Base-by-base conservation (phyloP, 2,888 invertebrate genomes). In the Antheraea yamamai region DNA sequence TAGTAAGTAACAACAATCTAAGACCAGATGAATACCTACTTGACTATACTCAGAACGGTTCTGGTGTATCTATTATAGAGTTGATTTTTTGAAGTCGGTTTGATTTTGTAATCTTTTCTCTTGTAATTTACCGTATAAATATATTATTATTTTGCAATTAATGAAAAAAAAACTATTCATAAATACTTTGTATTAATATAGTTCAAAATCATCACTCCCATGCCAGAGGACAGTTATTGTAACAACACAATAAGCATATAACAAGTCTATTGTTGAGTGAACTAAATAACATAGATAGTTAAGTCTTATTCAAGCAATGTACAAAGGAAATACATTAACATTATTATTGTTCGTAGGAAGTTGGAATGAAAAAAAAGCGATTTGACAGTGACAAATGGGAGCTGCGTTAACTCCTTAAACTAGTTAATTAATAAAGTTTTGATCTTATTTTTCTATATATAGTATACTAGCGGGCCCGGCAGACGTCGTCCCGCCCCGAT, bases 321-420 rank as follows among this genome's bases (percentile, higher is more conserved):
- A 30, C 64, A 66, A 66, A 66, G 64, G 64, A 30, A 66, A 66
- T 30, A 66, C 64, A 66, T 66, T 66, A 23, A 18, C 70, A 70
- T 58, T 30, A 39, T 52, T n/a, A 23, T 52, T 58, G 58, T 71
- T 39, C 55, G 55, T 39, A 26, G 23, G 58, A 76, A 80, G 81
- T 72, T 75, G 73, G 75, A 77, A 77, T 80, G 80, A 76, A 61
- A 23, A 64, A 80, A 76, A 30, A 30, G 14, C 64, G 26, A 64
- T 23, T 64, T 39, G 78, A 77, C 79, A 61, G 66, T 82, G 81
- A 83, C 81, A 76, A 81, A 83, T 81, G 78, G 77, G 74, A 18
- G 70, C 78, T 81, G 80, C 79, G 79, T 66, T 55, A 76, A 66
- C 66, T 68, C 72, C 73, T 47, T 68, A 76, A 47, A 74, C 55